Conservation (phyloP, 1,140 invertebrate genomes). For the Eupeodes corollae region DNA sequence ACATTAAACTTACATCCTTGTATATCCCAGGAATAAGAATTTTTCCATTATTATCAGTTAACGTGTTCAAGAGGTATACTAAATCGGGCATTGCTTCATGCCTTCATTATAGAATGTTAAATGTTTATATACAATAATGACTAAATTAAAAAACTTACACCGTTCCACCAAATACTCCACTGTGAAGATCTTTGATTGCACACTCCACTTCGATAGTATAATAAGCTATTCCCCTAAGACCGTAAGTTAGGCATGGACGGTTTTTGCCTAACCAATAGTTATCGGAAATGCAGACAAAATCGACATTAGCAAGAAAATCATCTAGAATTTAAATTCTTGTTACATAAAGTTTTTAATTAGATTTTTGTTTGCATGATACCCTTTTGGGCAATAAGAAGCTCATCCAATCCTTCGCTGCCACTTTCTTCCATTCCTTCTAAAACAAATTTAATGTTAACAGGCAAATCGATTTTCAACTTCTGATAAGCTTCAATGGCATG, state of each 20-base stretch:
- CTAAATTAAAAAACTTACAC: conserved; percentile 46
- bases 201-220: conserved; percentile 85
- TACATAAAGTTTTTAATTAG: conserved; percentile 1
- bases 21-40: conserved; percentile 73
- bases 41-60: conserved; percentile 73
- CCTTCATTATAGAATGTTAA: too few relatives aligned
- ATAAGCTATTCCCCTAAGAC: conserved; percentile 86
- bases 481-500: conserved; percentile 87
- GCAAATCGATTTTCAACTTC: conserved; percentile 56
- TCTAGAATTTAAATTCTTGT: conserved; percentile 33
- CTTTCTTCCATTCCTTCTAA: conserved; percentile 99
- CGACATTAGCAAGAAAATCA: conserved; percentile 71
- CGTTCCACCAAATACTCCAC: conserved; percentile 87
- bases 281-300: conserved; percentile 96
- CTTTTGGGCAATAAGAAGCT: conserved; percentile 64
- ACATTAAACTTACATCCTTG: conserved; percentile 46
- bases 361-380: too few relatives aligned
- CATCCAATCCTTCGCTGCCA: conserved; percentile 90
- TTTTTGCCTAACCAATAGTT: conserved; percentile 97
- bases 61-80: conserved; percentile 67
- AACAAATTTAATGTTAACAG: conserved; percentile 92
- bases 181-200: conserved; percentile 86
- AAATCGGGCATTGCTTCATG: conserved; percentile 84
- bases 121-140: background rate
- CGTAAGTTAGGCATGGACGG: conserved; percentile 96